Percentiles rank a stretch among this genome's conserved stretches.
Conservation (phyloP, 2,797 vertebrate genomes). For the Coregonus suidteri region DNA sequence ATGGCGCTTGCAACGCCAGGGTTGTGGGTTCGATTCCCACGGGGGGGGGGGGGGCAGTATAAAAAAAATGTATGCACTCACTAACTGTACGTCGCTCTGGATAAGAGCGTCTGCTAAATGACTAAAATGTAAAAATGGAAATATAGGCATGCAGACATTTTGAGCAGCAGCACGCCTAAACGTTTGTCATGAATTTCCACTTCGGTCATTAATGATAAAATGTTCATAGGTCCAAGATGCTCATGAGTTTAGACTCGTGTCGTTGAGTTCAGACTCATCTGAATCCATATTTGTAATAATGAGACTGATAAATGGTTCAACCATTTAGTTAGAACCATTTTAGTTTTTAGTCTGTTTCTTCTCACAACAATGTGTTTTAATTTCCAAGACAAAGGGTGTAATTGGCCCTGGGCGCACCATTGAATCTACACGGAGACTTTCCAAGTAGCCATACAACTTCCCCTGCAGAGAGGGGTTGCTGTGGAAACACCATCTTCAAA, state of each 20-base stretch:
- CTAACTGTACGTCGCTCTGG: too few species aligned
- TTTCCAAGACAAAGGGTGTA: conserved; percentile 1
- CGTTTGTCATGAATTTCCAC: conserved; percentile 5
- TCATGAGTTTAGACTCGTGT: not conserved
- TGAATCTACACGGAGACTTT: conserved; percentile 29
- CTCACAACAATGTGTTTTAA: not conserved
- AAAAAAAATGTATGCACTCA: too few species aligned
- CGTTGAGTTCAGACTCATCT: not conserved
- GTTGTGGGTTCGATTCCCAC: too few species aligned
- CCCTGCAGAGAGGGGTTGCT: conserved; percentile 58
- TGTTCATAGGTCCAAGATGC: not conserved
- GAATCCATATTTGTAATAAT: conserved; percentile 7
- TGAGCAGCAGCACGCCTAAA: not conserved
- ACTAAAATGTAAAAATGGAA: too few species aligned
- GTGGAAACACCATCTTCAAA: conserved; percentile 57
- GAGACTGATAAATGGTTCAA: conserved; percentile 2
- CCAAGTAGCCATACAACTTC: conserved; percentile 27
- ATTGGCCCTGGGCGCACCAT: conserved; percentile 16
- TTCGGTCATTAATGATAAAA: not conserved
- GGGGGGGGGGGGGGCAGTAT: too few species aligned
- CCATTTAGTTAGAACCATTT: not conserved
- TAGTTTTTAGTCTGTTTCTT: not conserved
- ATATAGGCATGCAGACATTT: not conserved
- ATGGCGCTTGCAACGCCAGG: too few species aligned
- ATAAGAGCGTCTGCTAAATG: too few species aligned